phyloP scores from a whole-genome alignment of 30 jellyfish, hydroid and myxozoan species.

The Aurelia sp. region DNA sequence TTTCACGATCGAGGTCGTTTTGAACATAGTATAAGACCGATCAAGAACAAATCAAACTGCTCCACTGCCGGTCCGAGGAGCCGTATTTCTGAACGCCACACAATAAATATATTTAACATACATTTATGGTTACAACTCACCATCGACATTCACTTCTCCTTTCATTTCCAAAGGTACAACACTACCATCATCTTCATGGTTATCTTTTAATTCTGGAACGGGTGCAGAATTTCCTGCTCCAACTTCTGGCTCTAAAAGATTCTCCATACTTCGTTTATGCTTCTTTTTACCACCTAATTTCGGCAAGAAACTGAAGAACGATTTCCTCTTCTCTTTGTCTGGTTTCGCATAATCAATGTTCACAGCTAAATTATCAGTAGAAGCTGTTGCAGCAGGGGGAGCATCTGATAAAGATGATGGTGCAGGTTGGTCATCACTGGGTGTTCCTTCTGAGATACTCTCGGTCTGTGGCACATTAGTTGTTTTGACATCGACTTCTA shows the following conservation, averaged over 20 bases:
- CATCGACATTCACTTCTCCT: conserved; percentile 16
- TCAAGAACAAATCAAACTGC: no score
- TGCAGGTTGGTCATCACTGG: neutral
- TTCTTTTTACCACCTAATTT: conserved; percentile 64
- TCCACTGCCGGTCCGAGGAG: no score
- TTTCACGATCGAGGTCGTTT: no score
- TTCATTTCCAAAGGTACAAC: conserved; percentile 64
- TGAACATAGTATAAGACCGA: no score
- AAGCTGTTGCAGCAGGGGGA: conserved; percentile 32
- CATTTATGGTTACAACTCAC: neutral
- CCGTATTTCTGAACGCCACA: no score
- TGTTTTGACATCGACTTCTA: no score
- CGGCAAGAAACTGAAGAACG: conserved; percentile 46
- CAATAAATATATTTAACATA: no score
- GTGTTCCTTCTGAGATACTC: no score
- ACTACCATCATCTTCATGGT: conserved; percentile 46
- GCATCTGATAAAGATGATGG: neutral
- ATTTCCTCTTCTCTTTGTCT: conserved; percentile 55
- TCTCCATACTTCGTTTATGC: conserved; percentile 66
- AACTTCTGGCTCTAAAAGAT: conserved; percentile 48
- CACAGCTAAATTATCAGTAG: conserved; percentile 34
- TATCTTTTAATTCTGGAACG: conserved; percentile 5
- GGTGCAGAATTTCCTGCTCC: neutral
- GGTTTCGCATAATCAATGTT: conserved; percentile 19
- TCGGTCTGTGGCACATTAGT: no score